phyloP scores from a whole-genome alignment of 2,888 invertebrate genomes.

The Heliconius cydno region DNA sequence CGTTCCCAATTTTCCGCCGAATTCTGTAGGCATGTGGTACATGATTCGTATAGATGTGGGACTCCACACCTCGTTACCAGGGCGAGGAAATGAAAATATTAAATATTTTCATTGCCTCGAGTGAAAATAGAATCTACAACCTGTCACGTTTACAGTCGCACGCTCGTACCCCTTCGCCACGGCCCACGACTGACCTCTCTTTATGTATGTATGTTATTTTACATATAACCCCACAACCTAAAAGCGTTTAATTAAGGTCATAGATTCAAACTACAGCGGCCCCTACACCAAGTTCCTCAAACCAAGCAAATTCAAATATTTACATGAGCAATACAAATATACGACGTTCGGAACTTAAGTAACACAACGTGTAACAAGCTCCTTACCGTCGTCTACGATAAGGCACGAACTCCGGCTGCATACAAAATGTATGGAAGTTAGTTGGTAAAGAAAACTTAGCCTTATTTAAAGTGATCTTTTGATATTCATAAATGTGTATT shows the following conservation, averaged over 20 bases:
- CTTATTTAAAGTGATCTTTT: background rate
- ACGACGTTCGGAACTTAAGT: slow-evolving; percentile 14
- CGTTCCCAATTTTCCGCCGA: too few species aligned
- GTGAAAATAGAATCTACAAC: background rate
- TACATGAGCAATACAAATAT: slow-evolving; percentile 16
- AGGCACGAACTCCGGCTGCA: slow-evolving; percentile 18
- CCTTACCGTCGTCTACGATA: slow-evolving; percentile 14
- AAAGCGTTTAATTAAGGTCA: background rate
- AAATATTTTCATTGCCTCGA: background rate
- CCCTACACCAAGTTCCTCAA: background rate
- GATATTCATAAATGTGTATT: background rate
- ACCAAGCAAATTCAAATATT: slow-evolving; percentile 9
- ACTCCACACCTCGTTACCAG: too few species aligned
- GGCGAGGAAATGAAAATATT: too few species aligned
- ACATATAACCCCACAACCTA: background rate
- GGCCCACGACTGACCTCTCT: background rate
- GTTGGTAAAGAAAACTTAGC: slow-evolving; percentile 11
- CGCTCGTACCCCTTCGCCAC: background rate
- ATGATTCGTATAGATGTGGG: too few species aligned
- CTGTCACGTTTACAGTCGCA: background rate
- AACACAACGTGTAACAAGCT: slow-evolving; percentile 21
- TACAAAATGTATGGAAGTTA: slow-evolving; percentile 4
- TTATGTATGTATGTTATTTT: background rate
- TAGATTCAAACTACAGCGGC: background rate
- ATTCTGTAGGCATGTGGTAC: too few species aligned